These are phyloP conservation scores for Grus americana DNA, from an alignment of 2,113 vertebrate species.

Conservation along the genomic window DNA sequence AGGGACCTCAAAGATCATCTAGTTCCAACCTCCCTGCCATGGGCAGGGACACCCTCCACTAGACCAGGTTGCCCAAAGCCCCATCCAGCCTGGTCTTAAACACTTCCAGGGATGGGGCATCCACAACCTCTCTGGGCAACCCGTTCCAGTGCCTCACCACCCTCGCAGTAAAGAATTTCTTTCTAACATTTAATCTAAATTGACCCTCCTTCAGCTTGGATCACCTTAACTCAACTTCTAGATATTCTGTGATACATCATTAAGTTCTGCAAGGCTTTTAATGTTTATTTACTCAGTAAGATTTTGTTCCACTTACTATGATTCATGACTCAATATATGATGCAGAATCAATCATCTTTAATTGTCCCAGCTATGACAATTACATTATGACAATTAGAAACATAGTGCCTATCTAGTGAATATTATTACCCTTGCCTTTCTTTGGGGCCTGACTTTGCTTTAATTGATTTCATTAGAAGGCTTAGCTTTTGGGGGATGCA, in stretches of 20 bases:
- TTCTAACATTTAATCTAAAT: too few relatives aligned
- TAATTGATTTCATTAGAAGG: not conserved
- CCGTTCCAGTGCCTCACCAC: too few relatives aligned
- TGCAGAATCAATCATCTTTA: not conserved
- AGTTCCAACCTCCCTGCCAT: too few relatives aligned
- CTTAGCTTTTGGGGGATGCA: not conserved
- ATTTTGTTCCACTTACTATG: not conserved
- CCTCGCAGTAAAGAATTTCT: too few relatives aligned
- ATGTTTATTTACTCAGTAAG: not conserved
- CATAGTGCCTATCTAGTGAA: not conserved
- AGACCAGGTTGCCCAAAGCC: too few relatives aligned
- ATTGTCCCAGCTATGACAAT: not conserved
- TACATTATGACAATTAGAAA: not conserved
- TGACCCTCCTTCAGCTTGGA: too few relatives aligned
- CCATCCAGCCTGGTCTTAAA: too few relatives aligned
- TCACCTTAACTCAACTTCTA: not conserved
- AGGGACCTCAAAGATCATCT: too few relatives aligned
- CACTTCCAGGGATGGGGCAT: too few relatives aligned
- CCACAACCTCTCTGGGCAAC: too few relatives aligned
- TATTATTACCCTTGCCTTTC: not conserved
- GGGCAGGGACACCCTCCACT: too few relatives aligned
- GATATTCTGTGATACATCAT: not conserved
- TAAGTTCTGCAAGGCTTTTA: not conserved
- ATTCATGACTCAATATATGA: not conserved
- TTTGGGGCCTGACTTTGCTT: not conserved